phyloP scores from a whole-genome alignment of 2,888 invertebrate genomes.

The Pyrochroa serraticornis region DNA sequence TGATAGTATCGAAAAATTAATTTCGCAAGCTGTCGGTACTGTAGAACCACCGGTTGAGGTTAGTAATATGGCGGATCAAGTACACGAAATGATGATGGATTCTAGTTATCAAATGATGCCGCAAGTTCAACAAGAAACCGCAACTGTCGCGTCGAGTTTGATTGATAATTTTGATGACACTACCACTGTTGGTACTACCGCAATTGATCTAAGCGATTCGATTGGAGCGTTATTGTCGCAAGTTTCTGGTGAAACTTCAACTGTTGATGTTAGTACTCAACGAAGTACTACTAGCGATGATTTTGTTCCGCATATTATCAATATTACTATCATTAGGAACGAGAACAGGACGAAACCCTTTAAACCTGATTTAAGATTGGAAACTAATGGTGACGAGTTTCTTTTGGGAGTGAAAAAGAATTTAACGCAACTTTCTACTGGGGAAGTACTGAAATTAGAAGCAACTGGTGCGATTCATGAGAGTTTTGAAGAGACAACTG shows the following conservation, averaged over 20 bases:
- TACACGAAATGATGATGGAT: constrained; percentile 39
- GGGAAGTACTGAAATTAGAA: constrained; percentile 4
- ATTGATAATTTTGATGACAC: constrained; percentile 25
- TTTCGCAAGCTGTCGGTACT: constrained; percentile 49
- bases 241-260: constrained; percentile 34
- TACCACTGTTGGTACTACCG: constrained; percentile 8
- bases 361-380: constrained; percentile 42
- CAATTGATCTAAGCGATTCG: constrained; percentile 37
- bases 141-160: constrained; percentile 40
- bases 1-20: constrained; percentile 50
- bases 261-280: constrained; percentile 22
- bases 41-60: constrained; percentile 36
- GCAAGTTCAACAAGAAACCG: constrained; percentile 39
- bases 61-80: constrained; percentile 33
- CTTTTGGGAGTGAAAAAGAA: constrained; percentile 16
- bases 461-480: constrained; percentile 31
- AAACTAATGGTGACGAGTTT: constrained; percentile 24
- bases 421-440: constrained; percentile 19
- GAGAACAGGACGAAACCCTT: constrained; percentile 40
- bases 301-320: constrained; percentile 33
- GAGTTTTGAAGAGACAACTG: constrained; percentile 29
- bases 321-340: constrained; percentile 36
- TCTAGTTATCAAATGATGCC: constrained; percentile 39
- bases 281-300: too few relatives aligned
- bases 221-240: constrained; percentile 48